phyloP scores from a whole-genome alignment of 2,113 vertebrate genomes.

The Phrynocephalus versicolor region DNA sequence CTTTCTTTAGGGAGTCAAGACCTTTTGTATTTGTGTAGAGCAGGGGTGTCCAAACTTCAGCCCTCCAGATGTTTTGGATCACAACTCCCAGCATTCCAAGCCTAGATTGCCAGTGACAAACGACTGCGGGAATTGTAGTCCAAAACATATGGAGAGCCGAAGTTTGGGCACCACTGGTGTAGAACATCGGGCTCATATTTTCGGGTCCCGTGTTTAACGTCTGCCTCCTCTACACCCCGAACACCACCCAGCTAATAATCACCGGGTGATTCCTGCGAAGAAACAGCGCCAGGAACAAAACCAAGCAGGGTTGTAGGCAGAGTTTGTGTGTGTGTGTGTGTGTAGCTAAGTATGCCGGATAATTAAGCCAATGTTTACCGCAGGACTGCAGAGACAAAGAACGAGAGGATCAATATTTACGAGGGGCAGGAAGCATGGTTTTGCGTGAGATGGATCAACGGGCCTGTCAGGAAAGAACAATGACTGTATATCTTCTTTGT shows the following conservation, averaged over 20 bases:
- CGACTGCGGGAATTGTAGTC: too few species aligned
- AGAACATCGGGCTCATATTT: background rate
- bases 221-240: background rate
- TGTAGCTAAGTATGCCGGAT: constrained; percentile 25
- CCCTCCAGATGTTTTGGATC: too few species aligned
- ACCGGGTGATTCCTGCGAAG: background rate
- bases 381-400: constrained; percentile 48
- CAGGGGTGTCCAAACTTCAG: too few species aligned
- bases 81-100: too few species aligned
- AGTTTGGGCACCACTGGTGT: background rate
- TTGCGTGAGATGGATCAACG: constrained; percentile 68
- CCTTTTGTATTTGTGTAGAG: too few species aligned
- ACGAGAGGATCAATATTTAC: constrained; percentile 65
- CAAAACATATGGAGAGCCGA: too few species aligned
- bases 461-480: constrained; percentile 31
- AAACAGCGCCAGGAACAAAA: background rate
- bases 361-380: constrained; percentile 53
- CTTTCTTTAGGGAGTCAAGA: too few species aligned
- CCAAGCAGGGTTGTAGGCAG: rapidly evolving
- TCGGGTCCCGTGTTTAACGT: background rate
- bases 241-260: background rate
- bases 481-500: constrained; percentile 54
- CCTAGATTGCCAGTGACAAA: too few species aligned
- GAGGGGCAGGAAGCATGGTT: constrained; percentile 68
- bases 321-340: too few species aligned